A percentile compares a stretch with the other conserved stretches of the same genome.
These are phyloP conservation scores for Actenoides lindsayi DNA, from an alignment of 2,113 vertebrate species.

Conservation along the genomic window DNA sequence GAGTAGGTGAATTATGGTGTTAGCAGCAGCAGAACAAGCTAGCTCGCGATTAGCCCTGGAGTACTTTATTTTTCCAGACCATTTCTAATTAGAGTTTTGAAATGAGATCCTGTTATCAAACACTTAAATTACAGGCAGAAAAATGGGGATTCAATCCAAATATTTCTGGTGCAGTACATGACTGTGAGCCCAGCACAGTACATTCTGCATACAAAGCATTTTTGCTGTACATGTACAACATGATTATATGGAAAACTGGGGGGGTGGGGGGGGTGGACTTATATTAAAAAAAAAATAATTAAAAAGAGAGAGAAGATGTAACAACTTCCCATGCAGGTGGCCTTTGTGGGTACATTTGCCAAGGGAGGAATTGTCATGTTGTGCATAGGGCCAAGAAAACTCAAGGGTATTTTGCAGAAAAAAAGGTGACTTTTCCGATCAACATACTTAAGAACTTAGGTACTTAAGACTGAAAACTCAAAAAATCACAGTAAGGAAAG, in stretches of 20 bases:
- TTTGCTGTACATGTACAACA: not conserved
- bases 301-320: not conserved
- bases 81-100: slow-evolving; percentile 55
- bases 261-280: not conserved
- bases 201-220: not conserved
- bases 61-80: slow-evolving; percentile 32
- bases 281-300: not conserved
- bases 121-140: slow-evolving; percentile 3
- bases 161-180: not conserved
- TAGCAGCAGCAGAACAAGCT: not conserved
- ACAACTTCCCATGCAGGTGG: rapidly evolving
- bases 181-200: not conserved
- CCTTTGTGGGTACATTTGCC: not conserved
- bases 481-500: not conserved
- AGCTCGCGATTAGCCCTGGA: not conserved
- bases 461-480: not conserved
- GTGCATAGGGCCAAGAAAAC: not conserved
- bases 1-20: slow-evolving; percentile 26
- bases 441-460: not conserved
- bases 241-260: not conserved
- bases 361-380: not conserved
- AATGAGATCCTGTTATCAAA: slow-evolving; percentile 26
- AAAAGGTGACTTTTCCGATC: not conserved
- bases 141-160: not conserved
- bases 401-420: not conserved